Evolutionary conservation across 92 coral and sea anemone species (phyloP), one percentile per base, ranked within the genome.

Genomic region (Palythoa grandiflora): DNA sequence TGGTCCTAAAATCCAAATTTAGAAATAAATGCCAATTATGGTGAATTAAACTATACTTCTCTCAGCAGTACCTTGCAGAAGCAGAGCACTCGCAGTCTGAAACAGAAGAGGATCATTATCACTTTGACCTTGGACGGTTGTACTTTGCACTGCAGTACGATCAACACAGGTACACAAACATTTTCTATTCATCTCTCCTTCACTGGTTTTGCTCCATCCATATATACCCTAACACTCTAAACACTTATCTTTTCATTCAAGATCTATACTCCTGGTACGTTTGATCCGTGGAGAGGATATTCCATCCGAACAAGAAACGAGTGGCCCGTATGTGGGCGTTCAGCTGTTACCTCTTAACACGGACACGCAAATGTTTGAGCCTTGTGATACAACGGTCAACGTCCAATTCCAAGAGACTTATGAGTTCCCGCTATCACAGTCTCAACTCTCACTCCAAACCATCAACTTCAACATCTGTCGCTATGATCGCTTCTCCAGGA

Each of bases 261-360:
- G 99, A 68, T 94, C 98, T 19, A 68, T 90, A 44, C 93, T 97
- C 57, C 84, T 90, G 73, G 99, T 97, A 57, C 96, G 96, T 66
- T 89, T 95, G 44, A 93, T 95, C 71, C 92, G 98, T 74, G 99
- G 98, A 11, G 99, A 97, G 88, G 98, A 97, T 83, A 95, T 97
- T 72, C 99, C 99, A 10, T 84, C 91, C 83, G 96, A 95, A 38
- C 93, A 89, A 19, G 93, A 96, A 65, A 84, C 94, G 37, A 89
- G 95, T 44, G 94, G 95, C 47, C 97, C 99, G n/a, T 95, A 92
- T 68, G 96, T 97, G 2, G 99, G 95, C 66, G 96, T 97, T 2
- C 93, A 93, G 19, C 91, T 97, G 10, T 88, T 97, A 10, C 99
- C 99, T 0, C 92, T 94, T 39, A 91, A 92, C 73, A 90, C 92